A percentile compares a stretch with the other conserved stretches of the same genome.
Conservation (phyloP, 23 tunicate species). For the Aplidium turbinatum region DNA sequence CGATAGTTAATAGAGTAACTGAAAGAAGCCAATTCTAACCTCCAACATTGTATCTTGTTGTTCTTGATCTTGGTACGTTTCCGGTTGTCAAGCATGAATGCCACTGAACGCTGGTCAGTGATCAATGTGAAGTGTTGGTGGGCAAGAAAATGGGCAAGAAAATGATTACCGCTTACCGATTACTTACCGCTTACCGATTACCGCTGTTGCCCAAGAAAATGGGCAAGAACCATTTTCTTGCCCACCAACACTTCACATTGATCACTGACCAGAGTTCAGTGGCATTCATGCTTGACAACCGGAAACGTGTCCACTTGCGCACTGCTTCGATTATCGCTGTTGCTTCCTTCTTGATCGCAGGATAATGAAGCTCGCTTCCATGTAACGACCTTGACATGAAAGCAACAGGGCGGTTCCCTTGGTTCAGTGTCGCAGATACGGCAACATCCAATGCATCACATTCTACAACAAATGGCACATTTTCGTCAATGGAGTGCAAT, state of each 20-base stretch:
- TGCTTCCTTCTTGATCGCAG: slow-evolving; percentile 42
- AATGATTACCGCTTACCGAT: too few species aligned
- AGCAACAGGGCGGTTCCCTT: slow-evolving; percentile 31
- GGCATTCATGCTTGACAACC: too few species aligned
- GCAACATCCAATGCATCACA: slow-evolving; percentile 45
- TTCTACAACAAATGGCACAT: slow-evolving; percentile 27
- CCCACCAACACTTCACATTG: too few species aligned
- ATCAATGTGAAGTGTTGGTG: slow-evolving; percentile 15
- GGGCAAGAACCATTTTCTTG: too few species aligned
- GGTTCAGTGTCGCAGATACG: slow-evolving; percentile 26
- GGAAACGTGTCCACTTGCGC: too few species aligned
- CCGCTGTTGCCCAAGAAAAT: too few species aligned
- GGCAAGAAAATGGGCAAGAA: slow-evolving; percentile 12
- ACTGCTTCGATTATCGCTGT: too few species aligned
- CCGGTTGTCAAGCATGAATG: slow-evolving; percentile 36
- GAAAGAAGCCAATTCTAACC: slow-evolving; percentile 31
- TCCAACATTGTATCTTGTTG: slow-evolving; percentile 35
- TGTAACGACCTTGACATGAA: slow-evolving; percentile 14
- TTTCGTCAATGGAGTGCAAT: slow-evolving; percentile 20
- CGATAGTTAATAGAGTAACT: slow-evolving; percentile 7
- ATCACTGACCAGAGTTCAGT: too few species aligned
- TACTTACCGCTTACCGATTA: slow-evolving; percentile 28
- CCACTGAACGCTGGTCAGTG: slow-evolving; percentile 39
- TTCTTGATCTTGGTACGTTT: slow-evolving; percentile 30
- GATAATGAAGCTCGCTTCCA: slow-evolving; percentile 2